Percentiles rank a stretch among this genome's conserved stretches.
phyloP scores from a whole-genome alignment of 2,888 invertebrate genomes.

The Drosophila macrospina region DNA sequence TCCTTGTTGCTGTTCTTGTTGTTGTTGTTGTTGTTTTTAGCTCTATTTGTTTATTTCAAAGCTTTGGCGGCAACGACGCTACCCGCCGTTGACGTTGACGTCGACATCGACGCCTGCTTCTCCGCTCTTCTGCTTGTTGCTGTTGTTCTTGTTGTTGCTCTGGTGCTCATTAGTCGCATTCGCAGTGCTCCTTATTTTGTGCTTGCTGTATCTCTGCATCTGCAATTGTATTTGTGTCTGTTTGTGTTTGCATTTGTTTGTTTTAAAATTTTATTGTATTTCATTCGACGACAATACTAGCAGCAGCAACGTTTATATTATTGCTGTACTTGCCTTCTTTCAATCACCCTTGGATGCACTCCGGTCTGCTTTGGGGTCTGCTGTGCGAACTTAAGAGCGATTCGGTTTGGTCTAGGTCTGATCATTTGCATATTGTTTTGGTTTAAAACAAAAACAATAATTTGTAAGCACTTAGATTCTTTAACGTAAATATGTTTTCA shows the following conservation, averaged over 20 bases:
- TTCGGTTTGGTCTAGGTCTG: neutral
- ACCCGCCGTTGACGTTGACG: conserved; percentile 16
- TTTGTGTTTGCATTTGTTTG: conserved; percentile 72
- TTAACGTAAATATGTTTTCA: neutral
- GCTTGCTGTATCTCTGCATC: conserved; percentile 14
- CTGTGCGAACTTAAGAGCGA: neutral
- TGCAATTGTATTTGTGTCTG: conserved; percentile 43
- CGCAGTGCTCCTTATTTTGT: conserved; percentile 60
- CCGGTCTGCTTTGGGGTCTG: neutral
- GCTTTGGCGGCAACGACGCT: conserved; percentile 32
- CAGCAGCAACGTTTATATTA: conserved; percentile 27
- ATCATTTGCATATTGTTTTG: conserved; percentile 28
- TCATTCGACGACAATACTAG: conserved; percentile 47
- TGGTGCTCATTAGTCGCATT: conserved; percentile 73
- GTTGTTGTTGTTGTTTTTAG: conserved; percentile 42
- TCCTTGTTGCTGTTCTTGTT: conserved; percentile 40
- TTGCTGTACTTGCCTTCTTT: conserved; percentile 29
- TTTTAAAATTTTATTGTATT: conserved; percentile 77
- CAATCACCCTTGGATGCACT: neutral
- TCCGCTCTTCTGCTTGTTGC: conserved; percentile 18
- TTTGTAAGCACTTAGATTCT: conserved; percentile 26
- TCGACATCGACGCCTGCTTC: conserved; percentile 11
- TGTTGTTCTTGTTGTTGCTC: conserved; percentile 55
- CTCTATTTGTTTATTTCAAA: conserved; percentile 63
- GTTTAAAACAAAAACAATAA: conserved; percentile 30